Percentiles rank a stretch among this genome's conserved stretches.
Conservation (phyloP, 2,797 vertebrate genomes). For the Hirundo rustica region DNA sequence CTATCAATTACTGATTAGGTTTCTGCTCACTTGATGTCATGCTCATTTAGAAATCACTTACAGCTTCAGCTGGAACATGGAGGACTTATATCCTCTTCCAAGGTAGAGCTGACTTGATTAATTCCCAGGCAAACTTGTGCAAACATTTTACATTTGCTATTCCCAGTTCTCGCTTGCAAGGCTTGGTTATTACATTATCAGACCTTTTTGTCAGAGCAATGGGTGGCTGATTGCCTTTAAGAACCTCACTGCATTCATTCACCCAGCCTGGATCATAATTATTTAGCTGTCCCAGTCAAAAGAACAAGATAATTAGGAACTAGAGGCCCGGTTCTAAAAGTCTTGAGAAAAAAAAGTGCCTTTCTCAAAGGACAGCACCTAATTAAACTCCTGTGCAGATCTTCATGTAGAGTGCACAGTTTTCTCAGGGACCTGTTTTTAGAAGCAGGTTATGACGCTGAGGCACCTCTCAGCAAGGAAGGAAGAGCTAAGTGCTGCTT, state of each 20-base stretch:
- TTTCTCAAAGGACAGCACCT: background rate
- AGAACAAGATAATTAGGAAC: background rate
- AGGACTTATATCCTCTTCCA: background rate
- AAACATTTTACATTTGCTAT: background rate
- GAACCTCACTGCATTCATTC: background rate
- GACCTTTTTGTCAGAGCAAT: background rate
- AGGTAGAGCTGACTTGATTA: background rate
- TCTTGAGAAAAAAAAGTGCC: background rate
- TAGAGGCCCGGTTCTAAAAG: background rate
- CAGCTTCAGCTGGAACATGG: background rate
- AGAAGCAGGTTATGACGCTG: background rate
- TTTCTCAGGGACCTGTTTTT: background rate
- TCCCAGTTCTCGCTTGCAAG: background rate
- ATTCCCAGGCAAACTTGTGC: background rate
- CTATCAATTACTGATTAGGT: background rate
- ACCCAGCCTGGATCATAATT: background rate
- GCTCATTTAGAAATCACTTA: slow-evolving; percentile 3
- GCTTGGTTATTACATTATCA: background rate
- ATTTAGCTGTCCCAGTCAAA: background rate
- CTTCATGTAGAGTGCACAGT: background rate
- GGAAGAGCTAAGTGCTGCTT: background rate
- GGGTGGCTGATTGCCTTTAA: background rate
- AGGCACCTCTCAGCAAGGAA: background rate
- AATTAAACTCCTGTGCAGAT: slow-evolving; percentile 14
- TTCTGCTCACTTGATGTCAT: background rate